Evolutionary conservation across 2,113 vertebrate genomes (phyloP), one percentile per base, ranked within the genome.

Genomic region (Oncorhynchus nerka): DNA sequence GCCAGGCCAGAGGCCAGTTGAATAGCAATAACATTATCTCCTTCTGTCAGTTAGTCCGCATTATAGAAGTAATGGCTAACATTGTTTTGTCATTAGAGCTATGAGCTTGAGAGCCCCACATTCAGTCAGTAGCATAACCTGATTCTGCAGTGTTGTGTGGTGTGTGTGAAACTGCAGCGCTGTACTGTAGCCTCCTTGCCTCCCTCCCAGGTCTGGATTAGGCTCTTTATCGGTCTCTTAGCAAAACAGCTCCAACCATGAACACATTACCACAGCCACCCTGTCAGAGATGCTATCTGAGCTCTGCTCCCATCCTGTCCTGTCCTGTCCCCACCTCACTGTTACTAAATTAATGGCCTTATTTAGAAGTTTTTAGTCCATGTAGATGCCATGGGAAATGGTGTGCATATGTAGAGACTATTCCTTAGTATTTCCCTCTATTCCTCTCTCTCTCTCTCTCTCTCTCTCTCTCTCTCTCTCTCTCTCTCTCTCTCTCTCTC

Each of bases 321-420:
- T 16, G 16, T 55, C 15, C 8, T 11, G 9, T 45, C 39, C 39
- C 51, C 16, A 55, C 51, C 51, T 55, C 51, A 55, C 51, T 55
- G 51, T 19, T 55, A 70, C 68, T 73, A 24, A 78, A 81, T 79
- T 75, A 71, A 16, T 15, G 45, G 39, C 39, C 13, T 55, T 22
- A 20, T 61, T 55, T 55, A 55, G 49, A 15, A 4, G 49, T 55
- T 59, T 61, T 4, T 51, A 49, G 64, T 39, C 49, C n/a, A 32
- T 24, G 72, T 65, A 86, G 75, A 72, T 70, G 39, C 68, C 81
- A 85, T 66, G 57, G 64, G 68, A 84, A 85, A 76, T 82, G 76
- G 86, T 85, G 39, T 45, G 89, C 87, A 86, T 82, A 78, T 61
- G 67, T 71, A 85, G 76, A 87, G 85, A 85, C 85, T 62, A 45